Conservation (phyloP, 1,140 invertebrate species). For the Philaenus spumarius region DNA sequence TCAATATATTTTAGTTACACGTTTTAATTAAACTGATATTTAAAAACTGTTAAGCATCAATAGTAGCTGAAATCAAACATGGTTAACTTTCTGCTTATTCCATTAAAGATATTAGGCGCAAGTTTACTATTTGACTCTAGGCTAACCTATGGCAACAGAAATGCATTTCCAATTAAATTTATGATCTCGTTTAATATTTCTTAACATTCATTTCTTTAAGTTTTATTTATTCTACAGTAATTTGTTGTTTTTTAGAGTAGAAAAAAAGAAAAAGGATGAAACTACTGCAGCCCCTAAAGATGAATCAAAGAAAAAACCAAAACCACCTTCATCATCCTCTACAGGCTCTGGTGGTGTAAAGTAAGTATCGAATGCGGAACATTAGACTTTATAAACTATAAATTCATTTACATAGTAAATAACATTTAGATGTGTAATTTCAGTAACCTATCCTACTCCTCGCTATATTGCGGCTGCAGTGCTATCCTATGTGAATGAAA, state of each 20-base stretch:
- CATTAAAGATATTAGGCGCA: no score
- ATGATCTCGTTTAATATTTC: no score
- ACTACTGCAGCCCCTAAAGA: conserved; percentile 53
- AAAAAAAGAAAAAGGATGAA: conserved; percentile 70
- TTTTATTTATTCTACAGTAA: no score
- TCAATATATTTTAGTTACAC: conserved; percentile 26
- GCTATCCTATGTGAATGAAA: neutral
- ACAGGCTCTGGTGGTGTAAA: conserved; percentile 56
- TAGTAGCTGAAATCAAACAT: neutral
- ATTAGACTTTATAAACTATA: neutral
- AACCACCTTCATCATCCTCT: conserved; percentile 46
- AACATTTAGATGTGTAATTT: neutral
- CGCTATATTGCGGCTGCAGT: no score
- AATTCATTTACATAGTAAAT: neutral
- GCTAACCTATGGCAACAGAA: no score
- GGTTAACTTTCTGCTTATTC: no score
- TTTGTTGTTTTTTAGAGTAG: conserved; percentile 63
- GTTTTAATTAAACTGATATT: neutral
- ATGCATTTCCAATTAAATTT: neutral
- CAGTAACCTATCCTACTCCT: no score
- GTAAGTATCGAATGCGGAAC: conserved; percentile 39
- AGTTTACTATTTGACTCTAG: no score
- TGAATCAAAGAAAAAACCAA: conserved; percentile 65
- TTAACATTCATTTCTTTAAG: no score
- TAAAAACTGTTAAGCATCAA: neutral